Base-by-base conservation (phyloP, 2,797 vertebrate genomes). In the Limnodromus scolopaceus region DNA sequence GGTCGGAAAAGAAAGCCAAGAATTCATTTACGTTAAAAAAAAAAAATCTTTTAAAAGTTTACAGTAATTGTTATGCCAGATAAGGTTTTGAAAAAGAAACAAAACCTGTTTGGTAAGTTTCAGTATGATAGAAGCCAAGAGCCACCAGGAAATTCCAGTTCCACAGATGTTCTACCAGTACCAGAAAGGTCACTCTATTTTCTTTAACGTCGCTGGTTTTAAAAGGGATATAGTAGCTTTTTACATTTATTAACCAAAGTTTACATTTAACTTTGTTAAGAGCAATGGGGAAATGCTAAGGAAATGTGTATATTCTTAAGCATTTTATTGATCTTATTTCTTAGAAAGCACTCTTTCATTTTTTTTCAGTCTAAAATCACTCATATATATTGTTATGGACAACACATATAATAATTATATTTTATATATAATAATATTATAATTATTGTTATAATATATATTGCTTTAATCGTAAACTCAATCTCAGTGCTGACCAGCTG, bases 71-170 rank as follows among this genome's bases (percentile, higher is more conserved):
- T 76, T 38, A 53, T 46, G 41, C 55, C 49, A 93, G 28, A 43
- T 57, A 91, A 87, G 6, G 45, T 89, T 91, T 91, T 69, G 63
- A 92, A 92, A 94, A 58, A 57, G 66, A 89, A 81, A 27, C 11
- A 68, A 90, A 87, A 87, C 24, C 53, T 86, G 74, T 86, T 93
- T 25, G n/a, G 30, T 92, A 92, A 57, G 43, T 69, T 93, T 89
- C 85, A 94, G 32, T 43, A 79, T 83, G 53, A 30, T 22, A 69
- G 15, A 93, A 84, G 75, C 65, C 20, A 61, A 63, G 16, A 92
- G 27, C 60, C 80, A 78, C 13, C 80, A 92, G 90, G 87, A 96
- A 94, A 94, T 93, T 91, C 88, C 53, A 88, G 32, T 93, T 92
- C 34, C 66, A 87, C 88, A 92, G 93, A 82, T 93, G 55, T 87